Percentiles rank a stretch among this genome's conserved stretches.
These are phyloP conservation scores for Agriotes lineatus DNA, from an alignment of 2,888 invertebrate genomes.

Conservation along the genomic window DNA sequence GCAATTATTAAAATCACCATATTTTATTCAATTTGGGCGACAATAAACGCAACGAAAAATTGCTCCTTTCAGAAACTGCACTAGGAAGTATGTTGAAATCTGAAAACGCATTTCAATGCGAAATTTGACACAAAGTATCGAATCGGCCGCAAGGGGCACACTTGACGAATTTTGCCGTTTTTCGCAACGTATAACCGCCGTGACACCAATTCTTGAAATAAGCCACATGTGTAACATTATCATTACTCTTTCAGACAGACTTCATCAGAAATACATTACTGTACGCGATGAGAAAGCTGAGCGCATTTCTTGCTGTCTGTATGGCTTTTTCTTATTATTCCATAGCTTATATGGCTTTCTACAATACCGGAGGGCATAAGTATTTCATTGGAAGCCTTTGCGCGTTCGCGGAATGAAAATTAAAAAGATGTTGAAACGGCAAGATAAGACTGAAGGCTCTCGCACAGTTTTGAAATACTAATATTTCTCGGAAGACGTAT, in stretches of 20 bases:
- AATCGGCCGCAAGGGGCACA: constrained; percentile 7
- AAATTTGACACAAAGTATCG: constrained; percentile 14
- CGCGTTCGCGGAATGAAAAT: constrained; percentile 25
- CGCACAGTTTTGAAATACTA: constrained; percentile 3
- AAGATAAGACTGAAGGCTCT: constrained; percentile 7
- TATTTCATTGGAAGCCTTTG: constrained; percentile 30
- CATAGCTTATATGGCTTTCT: constrained; percentile 27
- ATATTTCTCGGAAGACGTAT: background rate
- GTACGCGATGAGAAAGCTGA: constrained; percentile 46
- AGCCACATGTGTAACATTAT: constrained; percentile 53
- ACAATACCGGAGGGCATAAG: constrained; percentile 26
- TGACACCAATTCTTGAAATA: constrained; percentile 51
- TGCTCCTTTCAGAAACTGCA: too few relatives aligned
- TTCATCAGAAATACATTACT: constrained; percentile 52
- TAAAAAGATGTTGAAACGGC: constrained; percentile 25
- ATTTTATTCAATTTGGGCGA: too few relatives aligned
- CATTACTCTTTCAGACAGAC: constrained; percentile 49
- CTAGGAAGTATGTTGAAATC: too few relatives aligned
- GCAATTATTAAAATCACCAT: too few relatives aligned
- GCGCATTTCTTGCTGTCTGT: constrained; percentile 34
- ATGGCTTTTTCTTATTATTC: constrained; percentile 35
- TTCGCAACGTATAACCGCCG: constrained; percentile 22
- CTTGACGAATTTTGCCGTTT: constrained; percentile 21
- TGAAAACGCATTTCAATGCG: too few relatives aligned
- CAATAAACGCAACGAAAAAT: too few relatives aligned